Evolutionary conservation across 2,888 invertebrate species (phyloP).

Genomic region (Stenoptilia bipunctidactyla): DNA sequence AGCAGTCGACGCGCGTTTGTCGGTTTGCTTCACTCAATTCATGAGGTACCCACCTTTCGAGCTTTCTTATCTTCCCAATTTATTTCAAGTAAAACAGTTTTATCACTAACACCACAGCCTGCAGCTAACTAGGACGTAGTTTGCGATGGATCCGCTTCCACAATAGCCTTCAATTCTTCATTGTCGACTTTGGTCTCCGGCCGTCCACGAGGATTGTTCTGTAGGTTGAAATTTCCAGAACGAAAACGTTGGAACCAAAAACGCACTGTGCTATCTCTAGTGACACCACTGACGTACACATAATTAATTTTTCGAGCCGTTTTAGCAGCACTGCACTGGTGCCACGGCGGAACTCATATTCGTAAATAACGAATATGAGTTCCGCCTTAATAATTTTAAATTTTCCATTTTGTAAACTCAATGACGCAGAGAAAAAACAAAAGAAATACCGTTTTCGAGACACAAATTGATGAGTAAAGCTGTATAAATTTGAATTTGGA

Average conservation of each 20-base stretch:
- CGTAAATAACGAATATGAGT: conserved; percentile 8
- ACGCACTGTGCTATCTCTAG: conserved; percentile 15
- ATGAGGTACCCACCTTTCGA: too few relatives aligned
- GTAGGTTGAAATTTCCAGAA: conserved; percentile 16
- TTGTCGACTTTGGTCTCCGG: conserved; percentile 1
- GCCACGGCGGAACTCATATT: conserved; percentile 11
- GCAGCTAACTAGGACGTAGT: too few relatives aligned
- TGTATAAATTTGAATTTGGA: conserved; percentile 9
- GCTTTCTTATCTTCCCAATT: too few relatives aligned
- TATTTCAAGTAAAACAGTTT: too few relatives aligned
- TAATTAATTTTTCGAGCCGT: conserved; percentile 16
- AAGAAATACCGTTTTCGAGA: not conserved
- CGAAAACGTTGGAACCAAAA: conserved; percentile 16
- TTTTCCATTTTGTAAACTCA: conserved; percentile 13
- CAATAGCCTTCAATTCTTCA: too few relatives aligned
- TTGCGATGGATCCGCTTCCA: too few relatives aligned
- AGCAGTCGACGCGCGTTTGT: conserved; percentile 1
- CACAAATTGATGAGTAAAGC: conserved; percentile 9
- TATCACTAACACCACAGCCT: too few relatives aligned
- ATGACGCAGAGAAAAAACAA: conserved; percentile 5
- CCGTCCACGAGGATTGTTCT: conserved; percentile 8
- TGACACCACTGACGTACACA: conserved; percentile 11
- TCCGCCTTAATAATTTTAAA: conserved; percentile 10
- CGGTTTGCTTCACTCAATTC: too few relatives aligned
- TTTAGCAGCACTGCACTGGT: too few relatives aligned